Base-by-base conservation (phyloP, 2,888 invertebrate species). In the Hirudinaria manillensis region DNA sequence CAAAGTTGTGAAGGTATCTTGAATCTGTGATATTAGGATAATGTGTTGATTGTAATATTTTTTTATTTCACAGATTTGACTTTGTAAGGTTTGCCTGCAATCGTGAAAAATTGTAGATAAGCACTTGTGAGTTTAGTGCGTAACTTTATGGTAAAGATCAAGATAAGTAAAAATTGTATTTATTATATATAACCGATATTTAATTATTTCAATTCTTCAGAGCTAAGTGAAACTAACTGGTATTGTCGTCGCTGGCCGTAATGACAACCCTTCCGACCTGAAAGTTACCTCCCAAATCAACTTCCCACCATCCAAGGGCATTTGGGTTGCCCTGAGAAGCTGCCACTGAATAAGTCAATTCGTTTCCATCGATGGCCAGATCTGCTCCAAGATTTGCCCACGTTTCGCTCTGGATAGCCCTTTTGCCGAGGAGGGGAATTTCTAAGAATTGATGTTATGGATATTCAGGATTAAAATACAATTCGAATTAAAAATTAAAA, bases 281-380 rank as follows among this genome's bases (percentile, higher is more conserved):
- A 45, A 65, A 73, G 24, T 21, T 36, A 29, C 21, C 38, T 21
- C 73, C 73, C 34, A 73, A 36, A 32, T 73, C 65, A n/a, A 56
- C 73, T 24, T 73, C 32, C 73, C 73, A 73, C 73, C 73, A 73
- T 24, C 56, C 73, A 21, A 38, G n/a, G 36, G 24, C 29, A 4
- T 38, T 36, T 34, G 65, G 36, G 21, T 34, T 29, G 21, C 19
- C 24, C 21, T 65, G 27, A 3, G 73, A 56, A 32, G 55, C 73
- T 1, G 73, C 65, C n/a, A 73, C 32, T 34, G 73, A 73, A 56
- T 61, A 74, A 34, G 74, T 70, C 29, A 24, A 3, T 4, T 21
- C 36, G 68, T 53, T 38, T 4, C 38, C 29, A n/a, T 74, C 74
- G 10, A 67, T 29, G 1, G 70, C 67, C 45, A 70, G 53, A 32